A percentile compares a stretch with the other conserved stretches of the same genome.
Evolutionary conservation across 2,888 invertebrate genomes (phyloP).

Genomic region (Polyploca ridens): DNA sequence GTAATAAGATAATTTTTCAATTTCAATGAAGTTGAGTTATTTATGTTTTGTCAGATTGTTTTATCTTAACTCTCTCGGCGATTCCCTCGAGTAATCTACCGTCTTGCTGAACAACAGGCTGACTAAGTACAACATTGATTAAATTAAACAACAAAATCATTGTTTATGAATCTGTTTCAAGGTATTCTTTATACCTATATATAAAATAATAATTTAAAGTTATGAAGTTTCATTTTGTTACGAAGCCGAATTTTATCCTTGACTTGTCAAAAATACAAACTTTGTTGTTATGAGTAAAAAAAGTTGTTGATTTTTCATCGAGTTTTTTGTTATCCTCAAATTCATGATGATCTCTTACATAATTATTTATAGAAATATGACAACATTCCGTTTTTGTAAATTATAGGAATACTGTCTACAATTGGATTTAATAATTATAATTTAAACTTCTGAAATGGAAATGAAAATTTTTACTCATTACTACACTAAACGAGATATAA

Average conservation of each 20-base stretch:
- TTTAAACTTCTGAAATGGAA: conserved; percentile 29
- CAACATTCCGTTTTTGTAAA: no score
- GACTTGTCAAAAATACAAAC: background rate
- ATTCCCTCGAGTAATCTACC: conserved; percentile 58
- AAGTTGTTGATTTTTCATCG: background rate
- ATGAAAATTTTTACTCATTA: conserved; percentile 49
- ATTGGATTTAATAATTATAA: conserved; percentile 33
- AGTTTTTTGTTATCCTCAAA: no score
- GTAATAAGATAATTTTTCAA: conserved; percentile 5
- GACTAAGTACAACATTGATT: conserved; percentile 37
- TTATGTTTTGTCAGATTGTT: conserved; percentile 45
- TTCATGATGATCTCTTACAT: background rate
- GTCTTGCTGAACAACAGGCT: conserved; percentile 55
- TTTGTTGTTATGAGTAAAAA: background rate
- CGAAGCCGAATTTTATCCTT: no score
- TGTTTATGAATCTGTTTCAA: background rate
- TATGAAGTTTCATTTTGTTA: no score
- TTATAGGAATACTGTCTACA: no score
- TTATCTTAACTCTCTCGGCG: conserved; percentile 52
- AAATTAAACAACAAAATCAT: conserved; percentile 19
- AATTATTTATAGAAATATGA: background rate
- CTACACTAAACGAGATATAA: conserved; percentile 41
- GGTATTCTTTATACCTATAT: background rate
- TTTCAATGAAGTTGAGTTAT: background rate
- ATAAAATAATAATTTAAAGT: no score